Evolutionary conservation across 2,113 vertebrate genomes (phyloP).

Genomic region (Podarcis muralis): DNA sequence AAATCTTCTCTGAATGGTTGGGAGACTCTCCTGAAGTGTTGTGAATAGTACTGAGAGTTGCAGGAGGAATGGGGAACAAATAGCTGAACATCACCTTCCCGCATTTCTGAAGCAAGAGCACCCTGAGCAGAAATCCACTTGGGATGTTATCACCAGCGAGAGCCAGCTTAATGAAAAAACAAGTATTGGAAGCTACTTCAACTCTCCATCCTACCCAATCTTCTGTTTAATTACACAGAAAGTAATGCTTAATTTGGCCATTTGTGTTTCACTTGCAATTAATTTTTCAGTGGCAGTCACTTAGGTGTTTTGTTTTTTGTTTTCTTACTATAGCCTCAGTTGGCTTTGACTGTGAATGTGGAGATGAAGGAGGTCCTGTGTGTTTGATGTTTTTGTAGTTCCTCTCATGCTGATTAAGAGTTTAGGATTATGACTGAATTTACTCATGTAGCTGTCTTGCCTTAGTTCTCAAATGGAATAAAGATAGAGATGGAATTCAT

Average conservation of each 20-base stretch:
- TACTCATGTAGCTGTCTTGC: not conserved
- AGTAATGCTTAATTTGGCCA: not conserved
- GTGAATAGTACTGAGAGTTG: too few relatives aligned
- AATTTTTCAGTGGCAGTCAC: not conserved
- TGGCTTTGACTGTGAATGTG: not conserved
- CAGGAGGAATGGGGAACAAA: too few relatives aligned
- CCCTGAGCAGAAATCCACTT: too few relatives aligned
- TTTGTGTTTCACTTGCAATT: not conserved
- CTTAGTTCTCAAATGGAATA: not conserved
- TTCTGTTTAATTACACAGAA: not conserved
- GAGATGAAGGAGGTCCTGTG: not conserved
- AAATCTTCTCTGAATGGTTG: too few relatives aligned
- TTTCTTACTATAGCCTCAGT: not conserved
- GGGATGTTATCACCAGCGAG: too few relatives aligned
- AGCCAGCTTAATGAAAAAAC: not conserved
- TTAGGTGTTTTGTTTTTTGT: not conserved
- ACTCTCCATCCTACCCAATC: not conserved
- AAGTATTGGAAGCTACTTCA: not conserved
- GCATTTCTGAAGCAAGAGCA: too few relatives aligned
- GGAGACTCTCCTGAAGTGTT: too few relatives aligned
- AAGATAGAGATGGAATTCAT: not conserved
- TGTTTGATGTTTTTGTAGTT: not conserved
- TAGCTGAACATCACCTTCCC: too few relatives aligned
- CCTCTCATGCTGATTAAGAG: not conserved
- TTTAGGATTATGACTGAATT: not conserved